Base-by-base conservation (phyloP, 2,888 invertebrate species). In the Coelinius sp. region DNA sequence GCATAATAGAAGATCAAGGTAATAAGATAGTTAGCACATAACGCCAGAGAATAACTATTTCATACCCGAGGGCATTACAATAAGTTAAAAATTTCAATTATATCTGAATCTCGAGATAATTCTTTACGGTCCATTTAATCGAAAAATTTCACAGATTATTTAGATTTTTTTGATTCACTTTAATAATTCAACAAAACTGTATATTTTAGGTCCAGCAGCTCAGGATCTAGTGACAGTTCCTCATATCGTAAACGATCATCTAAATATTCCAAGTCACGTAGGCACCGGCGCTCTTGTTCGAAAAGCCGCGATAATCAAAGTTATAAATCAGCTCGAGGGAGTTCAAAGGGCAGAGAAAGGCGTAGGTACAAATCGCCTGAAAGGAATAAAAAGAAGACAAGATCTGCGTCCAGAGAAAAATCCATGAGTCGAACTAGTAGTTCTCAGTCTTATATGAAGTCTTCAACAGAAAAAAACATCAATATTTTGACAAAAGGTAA, bases 391-490 rank as follows among this genome's bases (percentile, higher is more conserved):
- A 79, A 78, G 22, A 83, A 80, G 68, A 75, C 44, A 62, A 81
- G 84, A 75, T 87, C 87, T 3, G 72, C 73, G 44, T 86, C 87
- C 0, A 82, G 84, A 71, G 87, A 87, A 52, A 86, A 85, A 56
- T 86, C 87, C 1, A 82, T 83, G 2, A 85, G 85, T 68, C 79
- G 86, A 74, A 85, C 86, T 1, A 85, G 85, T 70, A 86, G 85
- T 73, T 84, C 84, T 0, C 82, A 82, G 25, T 85, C 86, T 6
- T 82, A 82, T 74, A 73, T 80, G 12, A 84, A 85, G 70, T 73
- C 79, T 49, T 72, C 71, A 1, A 71, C 65, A 31, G 85, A 86
- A 1, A 85, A 83, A 66, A 46, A 68, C 7, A 73, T 75, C 22
- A 77, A 25, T 67, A 46, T 79, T 66, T 59, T 78, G 46, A 63